These are phyloP conservation scores for Orchesella cincta DNA, from an alignment of 1,140 invertebrate genomes.

Conservation along the genomic window DNA sequence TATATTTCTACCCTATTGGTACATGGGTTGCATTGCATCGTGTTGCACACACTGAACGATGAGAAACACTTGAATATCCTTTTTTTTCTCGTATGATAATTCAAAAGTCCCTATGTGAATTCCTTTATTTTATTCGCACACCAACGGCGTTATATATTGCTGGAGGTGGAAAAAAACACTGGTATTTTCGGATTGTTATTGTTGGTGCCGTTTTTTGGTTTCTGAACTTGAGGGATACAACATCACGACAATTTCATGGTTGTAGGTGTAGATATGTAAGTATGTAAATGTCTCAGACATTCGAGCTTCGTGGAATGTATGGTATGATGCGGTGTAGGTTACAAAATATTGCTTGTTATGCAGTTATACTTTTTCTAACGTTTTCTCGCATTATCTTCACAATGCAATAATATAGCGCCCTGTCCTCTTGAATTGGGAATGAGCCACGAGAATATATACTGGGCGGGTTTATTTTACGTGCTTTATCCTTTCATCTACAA, in stretches of 20 bases:
- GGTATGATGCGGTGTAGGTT: no score
- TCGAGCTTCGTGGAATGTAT: no score
- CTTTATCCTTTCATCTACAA: slow-evolving; percentile 28
- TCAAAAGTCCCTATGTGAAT: neutral
- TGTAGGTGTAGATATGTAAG: no score
- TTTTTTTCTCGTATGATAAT: neutral
- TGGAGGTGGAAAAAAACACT: neutral
- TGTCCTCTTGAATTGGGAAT: slow-evolving; percentile 11
- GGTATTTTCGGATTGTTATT: neutral
- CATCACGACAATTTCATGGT: neutral
- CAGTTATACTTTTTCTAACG: no score
- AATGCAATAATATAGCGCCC: neutral
- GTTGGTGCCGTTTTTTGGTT: neutral
- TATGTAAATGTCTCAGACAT: neutral
- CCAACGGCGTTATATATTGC: neutral
- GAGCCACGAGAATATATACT: neutral
- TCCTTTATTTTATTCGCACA: neutral
- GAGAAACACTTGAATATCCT: no score
- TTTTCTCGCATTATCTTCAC: no score
- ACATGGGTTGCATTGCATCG: no score
- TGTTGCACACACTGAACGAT: no score
- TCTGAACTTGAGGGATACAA: neutral
- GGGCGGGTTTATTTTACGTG: slow-evolving; percentile 18
- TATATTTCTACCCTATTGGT: neutral
- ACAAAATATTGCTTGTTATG: no score